Percentiles rank a stretch among this genome's conserved stretches.
Conservation (phyloP, 2,888 invertebrate genomes). For the Metellina segmentata region DNA sequence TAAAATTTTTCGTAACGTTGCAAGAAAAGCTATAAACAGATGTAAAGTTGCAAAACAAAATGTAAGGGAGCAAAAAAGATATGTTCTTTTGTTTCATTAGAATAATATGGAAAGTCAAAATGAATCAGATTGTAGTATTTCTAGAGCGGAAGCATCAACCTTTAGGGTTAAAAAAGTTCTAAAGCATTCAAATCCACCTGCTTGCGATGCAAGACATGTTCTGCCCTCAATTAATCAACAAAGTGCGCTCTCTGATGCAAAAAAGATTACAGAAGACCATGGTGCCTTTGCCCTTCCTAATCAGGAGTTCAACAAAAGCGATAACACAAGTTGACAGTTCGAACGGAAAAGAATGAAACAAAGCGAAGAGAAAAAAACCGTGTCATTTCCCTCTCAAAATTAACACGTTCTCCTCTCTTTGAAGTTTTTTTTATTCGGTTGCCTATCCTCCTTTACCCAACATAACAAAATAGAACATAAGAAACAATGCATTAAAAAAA, state of each 20-base stretch:
- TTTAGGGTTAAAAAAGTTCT: neutral
- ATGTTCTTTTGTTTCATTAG: neutral
- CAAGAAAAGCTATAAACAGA: no score
- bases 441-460: neutral
- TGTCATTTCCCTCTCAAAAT: constrained; percentile 6
- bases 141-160: neutral
- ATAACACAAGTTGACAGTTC: constrained; percentile 19
- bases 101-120: neutral
- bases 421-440: neutral
- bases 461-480: neutral
- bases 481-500: neutral
- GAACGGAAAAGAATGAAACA: constrained; percentile 1
- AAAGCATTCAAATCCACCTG: neutral
- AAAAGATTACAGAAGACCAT: neutral
- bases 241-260: neutral
- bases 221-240: constrained; percentile 11
- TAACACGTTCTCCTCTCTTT: neutral
- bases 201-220: neutral
- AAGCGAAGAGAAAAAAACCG: neutral
- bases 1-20: no score
- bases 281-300: neutral
- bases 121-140: neutral
- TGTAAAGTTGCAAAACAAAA: no score
- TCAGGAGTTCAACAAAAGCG: constrained; percentile 7
- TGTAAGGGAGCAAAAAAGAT: no score